Evolutionary conservation across 1,140 invertebrate genomes (phyloP), one percentile per base, ranked within the genome.

Genomic region (Calliphora vicina): DNA sequence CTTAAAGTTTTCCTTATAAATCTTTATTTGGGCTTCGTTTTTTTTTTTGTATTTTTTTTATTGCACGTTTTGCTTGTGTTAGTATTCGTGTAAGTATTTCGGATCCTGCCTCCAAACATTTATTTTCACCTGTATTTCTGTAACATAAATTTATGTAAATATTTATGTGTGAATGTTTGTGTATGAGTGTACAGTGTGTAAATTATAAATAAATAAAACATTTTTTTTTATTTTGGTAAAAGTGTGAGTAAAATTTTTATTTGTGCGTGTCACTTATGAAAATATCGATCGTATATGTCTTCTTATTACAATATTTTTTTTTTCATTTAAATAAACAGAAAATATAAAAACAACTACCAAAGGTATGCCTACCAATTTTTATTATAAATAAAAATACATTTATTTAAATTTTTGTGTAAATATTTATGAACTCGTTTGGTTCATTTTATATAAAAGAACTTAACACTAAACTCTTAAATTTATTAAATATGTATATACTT

Each of bases 151-250:
- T 13, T 57, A 57, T 17, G 50, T n/a, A 57, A 17, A n/a, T n/a
- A n/a, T n/a, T n/a, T n/a, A n/a, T n/a, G 50, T 57, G 13, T 57
- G 50, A 57, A 57, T 17, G 45, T 50, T 13, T 57, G 2, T 57
- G 15, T 25, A 23, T 67, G n/a, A 25, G 61, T 25, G 6, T 20
- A 23, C 23, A n/a, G 23, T 25, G 23, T 67, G 61, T 67, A 67
- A 67, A 67, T 67, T 67, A 67, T 67, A 67, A 67, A 67, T 67
- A 67, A 67, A 67, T 67, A 67, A 67, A 67, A 67, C n/a, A 23
- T 67, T 57, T 57, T 57, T 57, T 57, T 57, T 67, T 57, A 17
- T 57, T 57, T 57, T 57, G 13, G 0, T 17, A 17, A 57, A 12
- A 23, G 61, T 67, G 4, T 25, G 23, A 23, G 23, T 23, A 23